phyloP scores from a whole-genome alignment of 64 coral and sea anemone species.

The Stylophora pistillata region DNA sequence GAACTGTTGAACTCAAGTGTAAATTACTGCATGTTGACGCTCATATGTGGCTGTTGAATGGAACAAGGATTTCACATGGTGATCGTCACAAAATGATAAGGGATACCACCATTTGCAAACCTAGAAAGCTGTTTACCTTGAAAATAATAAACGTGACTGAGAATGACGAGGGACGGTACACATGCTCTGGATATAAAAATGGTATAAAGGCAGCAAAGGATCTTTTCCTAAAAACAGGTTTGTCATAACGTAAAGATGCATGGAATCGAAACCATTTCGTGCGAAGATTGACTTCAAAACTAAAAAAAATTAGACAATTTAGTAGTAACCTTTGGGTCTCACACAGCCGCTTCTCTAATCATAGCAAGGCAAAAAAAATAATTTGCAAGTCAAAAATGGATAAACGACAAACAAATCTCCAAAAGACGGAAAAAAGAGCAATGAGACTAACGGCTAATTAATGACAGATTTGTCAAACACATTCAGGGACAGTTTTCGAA shows the following conservation, averaged over 20 bases:
- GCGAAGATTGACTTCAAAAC: no score
- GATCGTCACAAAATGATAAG: not conserved
- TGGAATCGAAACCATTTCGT: no score
- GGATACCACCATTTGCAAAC: not conserved
- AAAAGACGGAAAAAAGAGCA: no score
- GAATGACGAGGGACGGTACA: constrained; percentile 21
- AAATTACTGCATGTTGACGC: not conserved
- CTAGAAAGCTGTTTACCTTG: not conserved
- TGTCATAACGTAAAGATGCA: not conserved
- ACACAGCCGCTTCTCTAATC: no score
- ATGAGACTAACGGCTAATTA: no score
- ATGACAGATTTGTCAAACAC: no score
- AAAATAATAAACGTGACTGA: constrained; percentile 17
- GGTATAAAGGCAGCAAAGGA: not conserved
- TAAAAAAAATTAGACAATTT: no score
- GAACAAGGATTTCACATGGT: not conserved
- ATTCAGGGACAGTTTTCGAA: no score
- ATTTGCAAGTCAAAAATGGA: no score
- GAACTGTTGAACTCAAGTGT: constrained; percentile 8
- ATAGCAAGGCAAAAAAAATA: no score
- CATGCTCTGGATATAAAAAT: not conserved
- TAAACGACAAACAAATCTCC: no score
- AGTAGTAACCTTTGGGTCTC: no score
- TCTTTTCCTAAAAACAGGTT: constrained; percentile 4
- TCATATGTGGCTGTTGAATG: not conserved